Conservation (phyloP, 2,888 invertebrate genomes). For the Tipula confusa region DNA sequence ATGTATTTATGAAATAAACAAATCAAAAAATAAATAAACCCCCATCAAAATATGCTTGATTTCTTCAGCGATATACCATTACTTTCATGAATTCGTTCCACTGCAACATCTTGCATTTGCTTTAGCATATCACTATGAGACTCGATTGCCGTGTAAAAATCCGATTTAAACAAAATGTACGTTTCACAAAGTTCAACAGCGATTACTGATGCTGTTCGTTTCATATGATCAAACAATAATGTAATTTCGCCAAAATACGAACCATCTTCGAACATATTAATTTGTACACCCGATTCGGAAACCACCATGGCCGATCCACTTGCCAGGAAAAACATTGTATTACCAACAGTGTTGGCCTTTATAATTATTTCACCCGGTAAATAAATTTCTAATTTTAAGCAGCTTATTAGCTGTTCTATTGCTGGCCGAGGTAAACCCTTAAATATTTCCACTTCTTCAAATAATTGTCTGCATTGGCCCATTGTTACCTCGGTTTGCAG, state of each 20-base stretch:
- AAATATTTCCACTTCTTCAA: slow-evolving; percentile 55
- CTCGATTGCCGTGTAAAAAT: slow-evolving; percentile 32
- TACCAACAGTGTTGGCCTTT: slow-evolving; percentile 51
- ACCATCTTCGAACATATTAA: slow-evolving; percentile 47
- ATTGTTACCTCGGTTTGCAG: slow-evolving; percentile 51
- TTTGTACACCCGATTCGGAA: not conserved
- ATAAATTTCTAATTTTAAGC: slow-evolving; percentile 52
- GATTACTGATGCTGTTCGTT: slow-evolving; percentile 47
- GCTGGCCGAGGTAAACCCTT: slow-evolving; percentile 51
- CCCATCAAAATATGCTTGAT: too few species aligned
- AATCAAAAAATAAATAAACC: too few species aligned
- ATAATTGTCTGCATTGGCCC: slow-evolving; percentile 53
- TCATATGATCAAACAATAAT: slow-evolving; percentile 46
- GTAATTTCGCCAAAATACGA: slow-evolving; percentile 53
- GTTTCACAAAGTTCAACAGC: slow-evolving; percentile 49
- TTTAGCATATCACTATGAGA: slow-evolving; percentile 26
- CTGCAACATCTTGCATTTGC: slow-evolving; percentile 30
- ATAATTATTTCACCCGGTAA: slow-evolving; percentile 55
- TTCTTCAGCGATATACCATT: too few species aligned
- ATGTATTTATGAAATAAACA: too few species aligned
- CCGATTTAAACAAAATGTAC: slow-evolving; percentile 43
- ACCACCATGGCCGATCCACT: slow-evolving; percentile 54
- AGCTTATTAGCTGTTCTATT: slow-evolving; percentile 52
- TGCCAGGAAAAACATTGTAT: slow-evolving; percentile 57
- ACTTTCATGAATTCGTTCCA: not conserved